Evolutionary conservation across 2,113 vertebrate genomes (phyloP).

Genomic region (Ciconia boyciana): DNA sequence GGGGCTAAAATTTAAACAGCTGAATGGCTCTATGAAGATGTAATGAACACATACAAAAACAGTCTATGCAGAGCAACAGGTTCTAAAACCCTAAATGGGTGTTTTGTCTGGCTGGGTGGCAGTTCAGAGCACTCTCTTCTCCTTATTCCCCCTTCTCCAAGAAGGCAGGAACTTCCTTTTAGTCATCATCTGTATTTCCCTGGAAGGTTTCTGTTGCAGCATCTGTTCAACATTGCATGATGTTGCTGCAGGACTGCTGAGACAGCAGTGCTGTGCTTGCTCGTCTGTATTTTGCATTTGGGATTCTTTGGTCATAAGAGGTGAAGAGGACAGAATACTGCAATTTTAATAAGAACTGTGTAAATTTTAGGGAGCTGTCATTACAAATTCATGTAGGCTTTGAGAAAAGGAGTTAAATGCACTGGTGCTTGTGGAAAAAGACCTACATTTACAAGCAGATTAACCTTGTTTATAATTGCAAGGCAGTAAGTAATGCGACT

Average conservation of each 20-base stretch:
- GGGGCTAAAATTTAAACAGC: not conserved
- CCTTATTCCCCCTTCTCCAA: not conserved
- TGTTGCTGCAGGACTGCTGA: not conserved
- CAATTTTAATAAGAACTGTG: constrained; percentile 38
- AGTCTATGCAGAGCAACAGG: not conserved
- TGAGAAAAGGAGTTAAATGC: constrained; percentile 27
- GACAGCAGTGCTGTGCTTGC: not conserved
- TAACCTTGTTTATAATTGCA: not conserved
- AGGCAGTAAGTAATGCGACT: not conserved
- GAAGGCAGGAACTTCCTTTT: not conserved
- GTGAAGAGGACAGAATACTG: not conserved
- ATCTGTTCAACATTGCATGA: not conserved
- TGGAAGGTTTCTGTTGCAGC: not conserved
- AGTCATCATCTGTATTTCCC: not conserved
- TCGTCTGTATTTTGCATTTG: not conserved
- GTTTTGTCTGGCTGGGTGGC: not conserved
- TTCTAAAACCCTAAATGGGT: not conserved
- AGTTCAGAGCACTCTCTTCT: not conserved
- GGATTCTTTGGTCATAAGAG: not conserved
- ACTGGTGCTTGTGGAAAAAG: constrained; percentile 17
- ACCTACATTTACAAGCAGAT: not conserved
- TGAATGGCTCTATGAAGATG: not conserved
- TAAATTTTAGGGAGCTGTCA: constrained; percentile 24
- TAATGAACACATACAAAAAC: not conserved
- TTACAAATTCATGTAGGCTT: constrained; percentile 30